Base-by-base conservation (phyloP, 2,797 vertebrate species). In the Benthosema pterotum region DNA sequence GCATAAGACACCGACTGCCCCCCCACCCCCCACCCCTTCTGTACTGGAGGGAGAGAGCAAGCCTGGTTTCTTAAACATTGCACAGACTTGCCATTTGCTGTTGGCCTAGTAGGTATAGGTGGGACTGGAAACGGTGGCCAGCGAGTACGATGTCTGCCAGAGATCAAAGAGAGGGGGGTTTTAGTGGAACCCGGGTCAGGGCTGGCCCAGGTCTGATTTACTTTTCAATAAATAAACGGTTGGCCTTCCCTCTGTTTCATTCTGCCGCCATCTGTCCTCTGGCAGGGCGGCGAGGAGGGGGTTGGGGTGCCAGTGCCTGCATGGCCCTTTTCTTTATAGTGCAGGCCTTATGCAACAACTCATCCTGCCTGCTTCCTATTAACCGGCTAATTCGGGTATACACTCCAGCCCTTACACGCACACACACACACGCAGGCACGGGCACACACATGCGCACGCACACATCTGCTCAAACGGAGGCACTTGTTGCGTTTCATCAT, bases 191-290 rank as follows among this genome's bases (percentile, higher is more conserved):
- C 19, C 25, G 0, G 65, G 72, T 57, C 62, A 68, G 67, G 67
- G 42, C 59, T 9, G 52, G 65, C 48, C 65, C 42, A 3, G 52
- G n/a, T 63, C 67, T 65, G 80, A 86, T 83, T 83, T 79, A 77
- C 76, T 79, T 80, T 76, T 69, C 78, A 83, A 79, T 84, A 88
- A 86, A 88, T 77, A 80, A 82, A 67, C 58, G 14, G 25, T 66
- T 42, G 11, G 25, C 55, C 51, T 14, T 59, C 83, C 8, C 8
- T 38, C 32, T 9, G 32, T 38, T 84, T 84, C 84, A 77, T 84
- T 84, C 82, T 79, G 70, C 66, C 57, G 79, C 84, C 82, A 88
- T 83, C 83, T 75, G 83, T 83, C 80, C 78, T 83, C 67, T 65
- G 79, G 78, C 72, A 47, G 19, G 72, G 59, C 3, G 16, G 63